These are phyloP conservation scores for Scaptodrosophila lebanonensis DNA, from an alignment of 1,140 invertebrate genomes.

Conservation along the genomic window DNA sequence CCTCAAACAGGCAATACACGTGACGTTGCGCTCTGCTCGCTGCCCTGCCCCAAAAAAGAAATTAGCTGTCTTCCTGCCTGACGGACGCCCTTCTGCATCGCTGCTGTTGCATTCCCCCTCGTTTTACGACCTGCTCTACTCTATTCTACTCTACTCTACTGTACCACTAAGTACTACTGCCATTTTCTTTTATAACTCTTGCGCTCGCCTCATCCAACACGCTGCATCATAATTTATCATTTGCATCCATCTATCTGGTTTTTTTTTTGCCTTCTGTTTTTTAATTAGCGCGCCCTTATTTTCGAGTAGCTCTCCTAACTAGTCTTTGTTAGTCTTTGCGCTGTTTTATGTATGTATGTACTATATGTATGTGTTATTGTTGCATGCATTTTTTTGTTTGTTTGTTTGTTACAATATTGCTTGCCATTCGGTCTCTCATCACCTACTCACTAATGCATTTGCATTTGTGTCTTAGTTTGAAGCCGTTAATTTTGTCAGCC, in stretches of 20 bases:
- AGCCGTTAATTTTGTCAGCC: slow-evolving; percentile 66
- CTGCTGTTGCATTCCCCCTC: slow-evolving; percentile 32
- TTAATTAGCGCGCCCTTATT: slow-evolving; percentile 55
- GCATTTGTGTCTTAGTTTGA: slow-evolving; percentile 40
- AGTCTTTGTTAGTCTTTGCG: slow-evolving; percentile 46
- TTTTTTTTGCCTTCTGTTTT: slow-evolving; percentile 7
- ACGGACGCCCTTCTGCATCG: slow-evolving; percentile 18
- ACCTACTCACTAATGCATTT: slow-evolving; percentile 51
- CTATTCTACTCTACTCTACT: not conserved
- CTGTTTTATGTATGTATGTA: slow-evolving; percentile 39
- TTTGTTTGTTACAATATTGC: slow-evolving; percentile 10
- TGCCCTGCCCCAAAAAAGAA: too few relatives aligned
- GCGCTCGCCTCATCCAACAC: slow-evolving; percentile 44
- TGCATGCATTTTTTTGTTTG: slow-evolving; percentile 15
- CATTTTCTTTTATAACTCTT: slow-evolving; percentile 44
- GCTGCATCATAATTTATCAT: slow-evolving; percentile 64
- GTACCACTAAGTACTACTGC: slow-evolving; percentile 19
- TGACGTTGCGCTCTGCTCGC: too few relatives aligned
- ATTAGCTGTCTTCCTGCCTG: too few relatives aligned
- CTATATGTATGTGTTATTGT: slow-evolving; percentile 34
- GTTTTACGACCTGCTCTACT: slow-evolving; percentile 4
- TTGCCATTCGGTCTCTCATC: too few relatives aligned
- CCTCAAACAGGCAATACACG: slow-evolving; percentile 1
- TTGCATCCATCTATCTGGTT: slow-evolving; percentile 52
- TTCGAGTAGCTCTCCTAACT: slow-evolving; percentile 54